Conservation (phyloP, 2,797 vertebrate genomes). For the Paratrypauchen microcephalus region DNA sequence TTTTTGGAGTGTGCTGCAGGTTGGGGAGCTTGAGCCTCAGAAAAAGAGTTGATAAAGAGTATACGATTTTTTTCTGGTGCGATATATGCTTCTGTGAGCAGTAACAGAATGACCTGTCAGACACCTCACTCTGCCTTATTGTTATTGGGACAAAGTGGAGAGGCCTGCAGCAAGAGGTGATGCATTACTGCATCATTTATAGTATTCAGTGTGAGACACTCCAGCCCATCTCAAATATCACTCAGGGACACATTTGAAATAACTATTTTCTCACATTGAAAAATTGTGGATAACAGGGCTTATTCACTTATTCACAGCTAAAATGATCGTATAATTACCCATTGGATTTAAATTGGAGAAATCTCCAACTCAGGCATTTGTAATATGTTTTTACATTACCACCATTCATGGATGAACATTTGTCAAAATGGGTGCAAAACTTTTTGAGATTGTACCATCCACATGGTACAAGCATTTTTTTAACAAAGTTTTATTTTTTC, state of each 20-base stretch:
- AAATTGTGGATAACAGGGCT: background rate
- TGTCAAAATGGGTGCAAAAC: background rate
- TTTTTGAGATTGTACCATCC: background rate
- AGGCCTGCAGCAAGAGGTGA: slow-evolving; percentile 36
- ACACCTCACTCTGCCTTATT: slow-evolving; percentile 43
- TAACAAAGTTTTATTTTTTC: background rate
- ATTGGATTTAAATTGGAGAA: background rate
- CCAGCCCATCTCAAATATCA: slow-evolving; percentile 37
- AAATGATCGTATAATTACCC: background rate
- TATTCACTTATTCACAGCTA: background rate
- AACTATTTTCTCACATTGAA: slow-evolving; percentile 4
- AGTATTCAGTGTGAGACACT: slow-evolving; percentile 36
- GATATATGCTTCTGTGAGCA: slow-evolving; percentile 39
- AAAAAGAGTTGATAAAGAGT: slow-evolving; percentile 51
- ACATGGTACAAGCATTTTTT: background rate
- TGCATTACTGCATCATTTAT: slow-evolving; percentile 42
- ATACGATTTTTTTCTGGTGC: slow-evolving; percentile 39
- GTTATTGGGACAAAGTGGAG: slow-evolving; percentile 52
- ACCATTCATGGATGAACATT: background rate
- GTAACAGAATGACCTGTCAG: slow-evolving; percentile 51
- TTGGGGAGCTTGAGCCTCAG: slow-evolving; percentile 40
- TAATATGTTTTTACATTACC: background rate
- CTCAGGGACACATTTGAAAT: slow-evolving; percentile 9
- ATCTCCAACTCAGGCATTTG: background rate
- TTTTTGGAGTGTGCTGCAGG: slow-evolving; percentile 52